Evolutionary conservation across 2,888 invertebrate genomes (phyloP).

Genomic region (Stenolophus ochropezus): DNA sequence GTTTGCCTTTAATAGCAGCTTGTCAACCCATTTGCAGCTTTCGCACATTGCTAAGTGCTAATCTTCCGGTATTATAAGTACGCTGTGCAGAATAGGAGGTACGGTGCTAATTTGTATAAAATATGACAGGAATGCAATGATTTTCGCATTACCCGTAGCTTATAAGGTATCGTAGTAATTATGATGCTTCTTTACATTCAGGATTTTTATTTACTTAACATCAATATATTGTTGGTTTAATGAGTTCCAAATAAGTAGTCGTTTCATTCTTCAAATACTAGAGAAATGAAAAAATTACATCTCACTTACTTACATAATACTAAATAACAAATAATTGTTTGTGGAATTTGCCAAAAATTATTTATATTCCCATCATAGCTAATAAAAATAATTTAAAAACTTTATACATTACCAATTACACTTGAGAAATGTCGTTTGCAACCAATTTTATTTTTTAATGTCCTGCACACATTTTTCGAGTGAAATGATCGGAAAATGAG

Average conservation of each 20-base stretch:
- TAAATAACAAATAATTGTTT: too few relatives aligned
- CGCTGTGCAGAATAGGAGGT: too few relatives aligned
- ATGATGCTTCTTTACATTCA: not conserved
- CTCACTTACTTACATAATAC: too few relatives aligned
- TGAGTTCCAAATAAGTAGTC: not conserved
- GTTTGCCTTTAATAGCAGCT: not conserved
- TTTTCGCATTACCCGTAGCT: not conserved
- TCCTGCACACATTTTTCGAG: too few relatives aligned
- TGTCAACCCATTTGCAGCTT: conserved; percentile 9
- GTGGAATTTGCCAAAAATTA: too few relatives aligned
- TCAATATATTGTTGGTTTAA: not conserved
- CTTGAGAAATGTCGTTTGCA: too few relatives aligned
- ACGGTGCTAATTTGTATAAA: not conserved
- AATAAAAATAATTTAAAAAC: too few relatives aligned
- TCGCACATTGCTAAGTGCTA: conserved; percentile 10
- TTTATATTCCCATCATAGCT: too few relatives aligned
- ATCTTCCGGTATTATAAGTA: conserved; percentile 7
- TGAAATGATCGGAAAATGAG: too few relatives aligned
- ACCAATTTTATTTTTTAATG: too few relatives aligned
- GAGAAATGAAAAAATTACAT: too few relatives aligned
- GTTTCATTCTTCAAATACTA: not conserved
- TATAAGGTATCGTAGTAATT: not conserved
- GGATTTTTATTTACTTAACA: not conserved
- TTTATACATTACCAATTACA: too few relatives aligned
- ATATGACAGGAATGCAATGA: not conserved